Conservation (phyloP, 2,888 invertebrate species). For the Tupiocoris notatus region DNA sequence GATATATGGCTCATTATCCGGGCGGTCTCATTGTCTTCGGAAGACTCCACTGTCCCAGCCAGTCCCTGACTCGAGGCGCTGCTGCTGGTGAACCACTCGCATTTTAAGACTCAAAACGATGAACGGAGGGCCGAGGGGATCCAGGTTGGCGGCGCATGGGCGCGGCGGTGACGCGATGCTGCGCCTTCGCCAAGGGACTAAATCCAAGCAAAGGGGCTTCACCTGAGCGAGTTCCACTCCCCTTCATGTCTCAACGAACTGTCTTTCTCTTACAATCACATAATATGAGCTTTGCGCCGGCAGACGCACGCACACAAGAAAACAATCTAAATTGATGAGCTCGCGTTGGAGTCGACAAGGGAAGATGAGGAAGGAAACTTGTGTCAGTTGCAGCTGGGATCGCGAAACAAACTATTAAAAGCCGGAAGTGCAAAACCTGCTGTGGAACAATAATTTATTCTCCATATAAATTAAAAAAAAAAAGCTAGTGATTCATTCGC, state of each 20-base stretch:
- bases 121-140: neutral
- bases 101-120: neutral
- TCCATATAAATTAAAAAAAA: too few relatives aligned
- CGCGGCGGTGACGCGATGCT: neutral
- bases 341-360: too few relatives aligned
- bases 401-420: too few relatives aligned
- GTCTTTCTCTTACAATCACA: too few relatives aligned
- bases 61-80: neutral
- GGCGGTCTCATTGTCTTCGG: slow-evolving; percentile 34
- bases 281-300: neutral
- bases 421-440: too few relatives aligned
- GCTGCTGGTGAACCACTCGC: neutral
- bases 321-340: too few relatives aligned
- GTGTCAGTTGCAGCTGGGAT: too few relatives aligned
- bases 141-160: neutral
- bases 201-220: neutral
- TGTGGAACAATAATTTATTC: too few relatives aligned
- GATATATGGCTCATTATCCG: slow-evolving; percentile 40
- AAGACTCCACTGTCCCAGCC: neutral
- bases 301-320: too few relatives aligned
- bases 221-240: neutral
- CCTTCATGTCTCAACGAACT: too few relatives aligned
- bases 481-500: too few relatives aligned
- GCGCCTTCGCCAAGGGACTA: neutral
- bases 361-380: too few relatives aligned